Conservation (phyloP, 2,888 invertebrate species). For the Ectemnius lituratus region DNA sequence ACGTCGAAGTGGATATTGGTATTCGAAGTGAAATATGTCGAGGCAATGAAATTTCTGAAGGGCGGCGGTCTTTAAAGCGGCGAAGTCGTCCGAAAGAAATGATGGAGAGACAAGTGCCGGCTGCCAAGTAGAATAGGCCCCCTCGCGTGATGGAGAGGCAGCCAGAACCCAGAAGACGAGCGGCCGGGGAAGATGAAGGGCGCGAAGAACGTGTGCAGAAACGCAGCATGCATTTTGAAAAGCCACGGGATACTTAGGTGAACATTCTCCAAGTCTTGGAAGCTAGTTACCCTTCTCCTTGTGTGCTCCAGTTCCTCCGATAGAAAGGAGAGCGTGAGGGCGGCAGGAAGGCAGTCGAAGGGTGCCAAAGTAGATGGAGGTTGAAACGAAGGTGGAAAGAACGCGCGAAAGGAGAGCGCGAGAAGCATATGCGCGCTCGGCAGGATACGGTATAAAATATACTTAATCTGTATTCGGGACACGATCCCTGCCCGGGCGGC, state of each 20-base stretch:
- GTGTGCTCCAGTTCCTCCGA: no score
- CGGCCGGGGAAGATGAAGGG: background rate
- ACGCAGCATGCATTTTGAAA: constrained; percentile 43
- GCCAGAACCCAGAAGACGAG: background rate
- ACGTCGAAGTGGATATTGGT: constrained; percentile 43
- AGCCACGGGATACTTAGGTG: constrained; percentile 31
- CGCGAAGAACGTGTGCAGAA: constrained; percentile 6
- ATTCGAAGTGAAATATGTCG: constrained; percentile 49
- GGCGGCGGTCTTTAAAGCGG: constrained; percentile 51
- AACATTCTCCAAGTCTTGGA: constrained; percentile 13
- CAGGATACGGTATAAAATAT: constrained; percentile 67
- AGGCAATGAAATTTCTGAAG: constrained; percentile 47
- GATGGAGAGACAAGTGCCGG: constrained; percentile 37
- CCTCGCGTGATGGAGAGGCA: constrained; percentile 8
- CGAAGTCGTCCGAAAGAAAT: constrained; percentile 56
- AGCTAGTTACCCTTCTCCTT: no score
- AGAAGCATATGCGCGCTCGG: constrained; percentile 38
- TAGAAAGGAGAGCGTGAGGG: background rate
- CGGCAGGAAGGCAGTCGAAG: constrained; percentile 15
- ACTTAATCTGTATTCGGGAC: constrained; percentile 75
- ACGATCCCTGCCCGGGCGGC: constrained; percentile 71
- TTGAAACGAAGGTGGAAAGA: constrained; percentile 23
- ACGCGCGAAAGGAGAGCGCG: constrained; percentile 17
- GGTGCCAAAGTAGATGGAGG: constrained; percentile 24
- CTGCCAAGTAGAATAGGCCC: constrained; percentile 1